phyloP scores from a whole-genome alignment of 2,113 vertebrate genomes.

The Marcusenius ussheri region DNA sequence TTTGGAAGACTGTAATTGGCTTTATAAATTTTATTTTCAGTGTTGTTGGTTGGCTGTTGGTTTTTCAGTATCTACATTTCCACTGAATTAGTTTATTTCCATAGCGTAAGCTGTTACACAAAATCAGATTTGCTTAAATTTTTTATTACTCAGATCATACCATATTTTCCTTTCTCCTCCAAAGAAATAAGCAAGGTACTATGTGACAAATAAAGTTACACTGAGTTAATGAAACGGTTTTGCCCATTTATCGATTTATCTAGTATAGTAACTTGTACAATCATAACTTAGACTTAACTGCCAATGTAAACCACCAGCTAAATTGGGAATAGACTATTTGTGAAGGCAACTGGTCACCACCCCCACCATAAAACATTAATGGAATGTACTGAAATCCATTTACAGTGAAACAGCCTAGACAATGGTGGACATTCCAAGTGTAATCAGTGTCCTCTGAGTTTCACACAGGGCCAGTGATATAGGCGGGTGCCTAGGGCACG shows the following conservation, averaged over 20 bases:
- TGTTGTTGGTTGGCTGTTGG: background rate
- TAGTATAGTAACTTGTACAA: background rate
- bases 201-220: background rate
- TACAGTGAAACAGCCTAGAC: background rate
- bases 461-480: background rate
- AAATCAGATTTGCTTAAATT: background rate
- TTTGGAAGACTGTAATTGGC: background rate
- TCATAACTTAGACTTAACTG: background rate
- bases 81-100: background rate
- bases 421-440: background rate
- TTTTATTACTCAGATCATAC: background rate
- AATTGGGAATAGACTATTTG: background rate
- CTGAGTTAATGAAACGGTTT: background rate
- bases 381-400: background rate
- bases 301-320: background rate
- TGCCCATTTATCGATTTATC: background rate
- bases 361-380: background rate
- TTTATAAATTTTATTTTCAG: background rate
- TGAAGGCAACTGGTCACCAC: background rate
- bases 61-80: background rate
- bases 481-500: background rate
- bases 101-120: background rate
- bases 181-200: background rate
- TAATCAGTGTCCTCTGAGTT: background rate
- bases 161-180: background rate